Base-by-base conservation (phyloP, 2,113 vertebrate genomes). In the Gavia stellata region DNA sequence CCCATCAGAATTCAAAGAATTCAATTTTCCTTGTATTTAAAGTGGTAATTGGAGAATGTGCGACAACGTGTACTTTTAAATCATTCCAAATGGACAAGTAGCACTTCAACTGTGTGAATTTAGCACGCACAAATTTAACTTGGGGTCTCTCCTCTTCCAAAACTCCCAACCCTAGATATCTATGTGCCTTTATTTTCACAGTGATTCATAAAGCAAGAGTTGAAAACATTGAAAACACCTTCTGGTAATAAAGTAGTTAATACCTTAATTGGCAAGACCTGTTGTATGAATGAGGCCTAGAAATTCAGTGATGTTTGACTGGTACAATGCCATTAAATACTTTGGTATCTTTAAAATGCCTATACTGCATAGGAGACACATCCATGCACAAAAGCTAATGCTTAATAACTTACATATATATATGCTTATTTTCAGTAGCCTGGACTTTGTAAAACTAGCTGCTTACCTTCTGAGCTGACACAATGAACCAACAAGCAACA, bases 271-370 rank as follows among this genome's bases (percentile, higher is more conserved):
- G 44, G 34, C 40, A 75, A 92, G 88, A 73, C 71, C 59, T 26
- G 11, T 26, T 73, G 45, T 36, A 58, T 4, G 20, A 88, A 71
- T 2, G 5, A 89, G 38, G 70, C 73, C 40, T 50, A 67, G 65
- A 72, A 85, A 28, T 86, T 50, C 89, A 92, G 94, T 84, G 86
- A 55, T 31, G 78, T 90, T 36, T 52, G 36, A 92, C 75, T 70
- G 72, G 71, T 61, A 73, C 40, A 67, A 55, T 5, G 44, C 38
- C 49, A 18, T 86, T 72, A 82, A 94, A 92, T 85, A 94, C 95
- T 97, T 96, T 92, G 92, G 97, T 91, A 90, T 94, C 53, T 72
- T 75, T 62, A 75, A 66, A 55, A 90, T 17, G 53, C 80, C 80
- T 87, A 0, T 42, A 53, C 73, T 91, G 89, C 84, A 70, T 62